phyloP scores from a whole-genome alignment of 2,888 invertebrate species.

The Gortyna flavago region DNA sequence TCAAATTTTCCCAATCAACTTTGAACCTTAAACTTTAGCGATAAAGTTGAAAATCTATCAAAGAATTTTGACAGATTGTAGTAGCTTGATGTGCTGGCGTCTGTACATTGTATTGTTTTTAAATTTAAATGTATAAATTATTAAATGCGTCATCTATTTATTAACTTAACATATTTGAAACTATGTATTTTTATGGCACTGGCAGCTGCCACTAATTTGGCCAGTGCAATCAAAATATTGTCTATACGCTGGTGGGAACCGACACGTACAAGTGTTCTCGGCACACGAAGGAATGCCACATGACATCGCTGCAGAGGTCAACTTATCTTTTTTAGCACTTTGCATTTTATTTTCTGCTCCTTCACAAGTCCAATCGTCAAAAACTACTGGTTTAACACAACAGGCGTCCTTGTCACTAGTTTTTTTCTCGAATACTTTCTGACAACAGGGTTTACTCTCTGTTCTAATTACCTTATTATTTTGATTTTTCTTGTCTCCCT shows the following conservation, averaged over 20 bases:
- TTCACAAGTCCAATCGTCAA: not conserved
- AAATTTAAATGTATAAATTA: constrained; percentile 2
- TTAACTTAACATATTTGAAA: not conserved
- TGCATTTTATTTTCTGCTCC: not conserved
- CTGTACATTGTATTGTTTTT: not conserved
- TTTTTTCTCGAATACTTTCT: not conserved
- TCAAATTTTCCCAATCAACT: too few species aligned
- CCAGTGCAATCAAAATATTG: constrained; percentile 26
- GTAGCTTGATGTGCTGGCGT: too few species aligned
- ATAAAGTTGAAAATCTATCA: too few species aligned
- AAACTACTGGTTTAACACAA: not conserved
- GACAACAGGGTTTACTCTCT: not conserved
- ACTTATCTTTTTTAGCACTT: not conserved
- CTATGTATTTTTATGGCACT: constrained; percentile 18
- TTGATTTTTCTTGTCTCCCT: not conserved
- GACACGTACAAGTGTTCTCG: constrained; percentile 19
- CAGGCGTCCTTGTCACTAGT: not conserved
- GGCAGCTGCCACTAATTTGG: constrained; percentile 8
- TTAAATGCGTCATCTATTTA: not conserved
- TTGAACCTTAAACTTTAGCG: too few species aligned
- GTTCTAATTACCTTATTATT: too few species aligned
- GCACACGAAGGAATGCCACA: not conserved
- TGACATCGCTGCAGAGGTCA: not conserved
- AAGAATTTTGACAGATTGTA: too few species aligned
- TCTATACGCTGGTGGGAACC: not conserved